Conservation (phyloP, 2,797 vertebrate genomes). For the Gouania willdenowi region DNA sequence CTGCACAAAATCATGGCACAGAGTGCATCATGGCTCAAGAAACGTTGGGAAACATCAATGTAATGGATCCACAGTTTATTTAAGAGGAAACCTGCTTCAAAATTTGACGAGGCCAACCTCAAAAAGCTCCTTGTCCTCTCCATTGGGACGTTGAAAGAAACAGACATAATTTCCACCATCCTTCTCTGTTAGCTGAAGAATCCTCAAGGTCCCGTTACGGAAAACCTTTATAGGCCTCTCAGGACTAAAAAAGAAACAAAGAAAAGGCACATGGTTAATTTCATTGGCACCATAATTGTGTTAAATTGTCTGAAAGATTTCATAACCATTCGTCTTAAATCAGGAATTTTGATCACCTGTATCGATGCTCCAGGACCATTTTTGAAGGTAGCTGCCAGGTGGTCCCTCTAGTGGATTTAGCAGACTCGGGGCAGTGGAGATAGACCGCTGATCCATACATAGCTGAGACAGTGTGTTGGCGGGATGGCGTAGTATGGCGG, state of each 20-base stretch:
- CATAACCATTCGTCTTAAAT: neutral
- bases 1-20: no score
- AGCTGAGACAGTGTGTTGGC: slow-evolving; percentile 69
- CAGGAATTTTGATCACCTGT: slow-evolving; percentile 59
- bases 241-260: slow-evolving; percentile 55
- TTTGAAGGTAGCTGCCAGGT: slow-evolving; percentile 78
- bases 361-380: slow-evolving; percentile 67
- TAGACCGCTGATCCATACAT: slow-evolving; percentile 78
- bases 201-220: slow-evolving; percentile 77
- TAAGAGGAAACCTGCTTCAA: no score
- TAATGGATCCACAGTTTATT: no score
- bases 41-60: no score
- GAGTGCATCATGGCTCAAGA: no score
- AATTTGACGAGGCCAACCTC: slow-evolving; percentile 43
- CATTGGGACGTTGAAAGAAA: slow-evolving; percentile 74
- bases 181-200: slow-evolving; percentile 74
- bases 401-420: slow-evolving; percentile 60
- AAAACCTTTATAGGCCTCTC: slow-evolving; percentile 76
- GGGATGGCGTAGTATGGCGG: slow-evolving; percentile 41
- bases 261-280: slow-evolving; percentile 5
- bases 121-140: slow-evolving; percentile 77
- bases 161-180: slow-evolving; percentile 78
- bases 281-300: no score
- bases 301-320: neutral
- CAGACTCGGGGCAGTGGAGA: slow-evolving; percentile 78